Evolutionary conservation across 2,888 invertebrate genomes (phyloP).

Genomic region (Papilio demoleus): DNA sequence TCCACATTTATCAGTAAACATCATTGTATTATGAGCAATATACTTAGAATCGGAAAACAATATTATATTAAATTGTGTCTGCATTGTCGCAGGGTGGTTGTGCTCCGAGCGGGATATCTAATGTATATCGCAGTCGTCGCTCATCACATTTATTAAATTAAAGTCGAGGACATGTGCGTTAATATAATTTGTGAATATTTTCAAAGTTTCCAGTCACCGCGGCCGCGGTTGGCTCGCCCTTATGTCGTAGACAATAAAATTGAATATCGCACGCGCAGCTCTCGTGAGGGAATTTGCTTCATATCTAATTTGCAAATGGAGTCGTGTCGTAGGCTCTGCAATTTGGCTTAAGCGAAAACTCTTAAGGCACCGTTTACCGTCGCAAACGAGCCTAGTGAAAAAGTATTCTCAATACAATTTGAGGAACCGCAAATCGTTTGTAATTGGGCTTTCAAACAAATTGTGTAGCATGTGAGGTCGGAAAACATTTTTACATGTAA

Average conservation of each 20-base stretch:
- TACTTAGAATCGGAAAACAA: background rate
- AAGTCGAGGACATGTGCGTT: slow-evolving; percentile 43
- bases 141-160: slow-evolving; percentile 44
- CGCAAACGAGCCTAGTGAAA: slow-evolving; percentile 58
- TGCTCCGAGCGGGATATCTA: slow-evolving; percentile 16
- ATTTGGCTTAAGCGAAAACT: slow-evolving; percentile 77
- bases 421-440: slow-evolving; percentile 44
- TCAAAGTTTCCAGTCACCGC: slow-evolving; percentile 36
- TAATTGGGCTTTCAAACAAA: slow-evolving; percentile 36
- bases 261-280: slow-evolving; percentile 38
- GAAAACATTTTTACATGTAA: background rate
- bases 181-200: slow-evolving; percentile 44
- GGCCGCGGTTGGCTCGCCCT: slow-evolving; percentile 17
- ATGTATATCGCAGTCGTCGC: slow-evolving; percentile 34
- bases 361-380: slow-evolving; percentile 63
- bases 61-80: slow-evolving; percentile 2
- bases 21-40: background rate
- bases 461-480: slow-evolving; percentile 9
- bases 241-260: slow-evolving; percentile 41
- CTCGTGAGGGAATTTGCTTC: slow-evolving; percentile 48
- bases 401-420: slow-evolving; percentile 52
- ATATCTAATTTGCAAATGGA: slow-evolving; percentile 81
- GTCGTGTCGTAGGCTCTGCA: slow-evolving; percentile 74
- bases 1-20: background rate
- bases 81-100: slow-evolving; percentile 1